Percentiles rank a stretch among this genome's conserved stretches.
Conservation (phyloP, 2,113 vertebrate genomes). For the Neofelis nebulosa region DNA sequence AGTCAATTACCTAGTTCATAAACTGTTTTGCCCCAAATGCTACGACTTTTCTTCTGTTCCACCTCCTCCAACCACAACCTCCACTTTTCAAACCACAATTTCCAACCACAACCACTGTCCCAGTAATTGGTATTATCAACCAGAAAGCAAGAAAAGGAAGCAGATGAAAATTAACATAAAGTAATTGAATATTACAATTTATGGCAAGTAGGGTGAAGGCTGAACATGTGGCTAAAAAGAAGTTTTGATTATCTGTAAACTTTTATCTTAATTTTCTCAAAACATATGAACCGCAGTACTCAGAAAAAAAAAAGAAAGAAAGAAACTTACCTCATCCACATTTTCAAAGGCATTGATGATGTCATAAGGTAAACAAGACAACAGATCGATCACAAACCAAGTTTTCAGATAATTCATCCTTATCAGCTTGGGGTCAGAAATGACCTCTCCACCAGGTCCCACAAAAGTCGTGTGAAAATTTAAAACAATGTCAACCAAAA, state of each 20-base stretch:
- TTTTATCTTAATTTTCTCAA: slow-evolving; percentile 12
- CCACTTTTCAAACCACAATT: neutral
- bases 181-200: neutral
- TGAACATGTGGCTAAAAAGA: neutral
- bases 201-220: neutral
- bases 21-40: neutral
- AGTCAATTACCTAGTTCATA: neutral
- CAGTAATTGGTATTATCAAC: neutral
- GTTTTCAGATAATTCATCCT: slow-evolving; percentile 99
- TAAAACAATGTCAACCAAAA: slow-evolving; percentile 97
- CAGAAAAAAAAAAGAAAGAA: neutral
- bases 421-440: slow-evolving; percentile 97
- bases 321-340: slow-evolving; percentile 93
- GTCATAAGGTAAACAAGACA: slow-evolving; percentile 99
- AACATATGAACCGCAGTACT: neutral
- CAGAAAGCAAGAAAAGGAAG: neutral
- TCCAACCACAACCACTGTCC: neutral
- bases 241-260: neutral
- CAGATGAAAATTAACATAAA: neutral
- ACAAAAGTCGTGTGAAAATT: slow-evolving; percentile 99
- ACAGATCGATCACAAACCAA: slow-evolving; percentile 98
- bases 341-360: slow-evolving; percentile 99
- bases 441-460: slow-evolving; percentile 97
- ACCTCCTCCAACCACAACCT: neutral
- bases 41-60: neutral